A percentile compares a stretch with the other conserved stretches of the same genome.
phyloP scores from a whole-genome alignment of 1,140 invertebrate genomes.

The Parapsyche elsis region DNA sequence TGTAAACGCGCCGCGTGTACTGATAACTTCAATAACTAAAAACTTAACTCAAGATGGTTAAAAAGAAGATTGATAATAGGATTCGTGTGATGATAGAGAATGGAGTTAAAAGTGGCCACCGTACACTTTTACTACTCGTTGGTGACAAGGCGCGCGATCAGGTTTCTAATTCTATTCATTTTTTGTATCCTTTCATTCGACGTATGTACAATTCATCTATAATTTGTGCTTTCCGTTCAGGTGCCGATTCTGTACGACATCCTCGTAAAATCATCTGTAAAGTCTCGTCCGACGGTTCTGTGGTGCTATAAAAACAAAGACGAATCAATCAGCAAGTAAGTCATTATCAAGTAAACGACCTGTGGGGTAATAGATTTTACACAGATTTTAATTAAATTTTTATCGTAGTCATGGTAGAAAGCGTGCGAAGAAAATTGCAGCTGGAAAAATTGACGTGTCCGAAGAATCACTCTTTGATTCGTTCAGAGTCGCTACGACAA shows the following conservation, averaged over 20 bases:
- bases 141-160: slow-evolving; percentile 97
- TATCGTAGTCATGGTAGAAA: slow-evolving; percentile 89
- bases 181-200: neutral
- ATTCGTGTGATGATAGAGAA: slow-evolving; percentile 97
- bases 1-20: neutral
- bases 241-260: slow-evolving; percentile 98
- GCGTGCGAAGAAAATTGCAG: slow-evolving; percentile 91
- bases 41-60: slow-evolving; percentile 73
- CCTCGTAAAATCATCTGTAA: slow-evolving; percentile 92
- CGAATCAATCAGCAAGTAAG: slow-evolving; percentile 85
- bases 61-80: slow-evolving; percentile 97
- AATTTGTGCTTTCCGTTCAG: slow-evolving; percentile 65
- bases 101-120: slow-evolving; percentile 88
- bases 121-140: slow-evolving; percentile 94
- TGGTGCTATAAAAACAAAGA: slow-evolving; percentile 99
- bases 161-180: slow-evolving; percentile 66
- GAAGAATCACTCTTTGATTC: slow-evolving; percentile 98
- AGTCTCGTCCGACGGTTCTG: slow-evolving; percentile 90
- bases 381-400: slow-evolving; percentile 2
- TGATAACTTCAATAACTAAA: no score
- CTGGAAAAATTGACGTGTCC: slow-evolving; percentile 90
- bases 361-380: neutral
- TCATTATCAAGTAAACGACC: neutral
- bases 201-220: slow-evolving; percentile 9
- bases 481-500: slow-evolving; percentile 95